A percentile compares a stretch with the other conserved stretches of the same genome.
These are phyloP conservation scores for Idaea biselata DNA, from an alignment of 2,888 invertebrate species.

Conservation along the genomic window DNA sequence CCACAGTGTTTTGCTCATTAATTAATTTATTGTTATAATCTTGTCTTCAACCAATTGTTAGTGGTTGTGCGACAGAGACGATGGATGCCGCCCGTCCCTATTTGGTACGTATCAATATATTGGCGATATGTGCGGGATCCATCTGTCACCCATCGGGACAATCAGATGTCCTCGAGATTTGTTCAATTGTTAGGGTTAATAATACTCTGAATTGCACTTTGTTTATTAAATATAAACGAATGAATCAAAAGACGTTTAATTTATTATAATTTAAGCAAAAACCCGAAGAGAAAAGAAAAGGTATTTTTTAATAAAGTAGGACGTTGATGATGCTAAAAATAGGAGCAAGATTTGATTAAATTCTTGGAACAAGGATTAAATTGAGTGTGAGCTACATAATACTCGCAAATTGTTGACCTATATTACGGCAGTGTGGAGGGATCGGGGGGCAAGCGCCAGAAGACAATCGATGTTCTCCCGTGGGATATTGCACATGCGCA, in stretches of 20 bases:
- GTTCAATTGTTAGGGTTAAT: constrained; percentile 80
- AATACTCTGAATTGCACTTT: constrained; percentile 81
- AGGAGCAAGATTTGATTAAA: constrained; percentile 4
- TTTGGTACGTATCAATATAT: constrained; percentile 27
- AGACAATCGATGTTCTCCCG: constrained; percentile 76
- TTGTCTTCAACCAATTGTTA: constrained; percentile 55
- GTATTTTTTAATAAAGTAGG: neutral
- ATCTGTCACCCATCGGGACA: constrained; percentile 57
- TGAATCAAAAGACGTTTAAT: constrained; percentile 61
- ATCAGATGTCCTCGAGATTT: constrained; percentile 66
- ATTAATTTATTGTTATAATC: constrained; percentile 61
- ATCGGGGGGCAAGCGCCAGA: constrained; percentile 44
- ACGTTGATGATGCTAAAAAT: neutral
- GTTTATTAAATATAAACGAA: constrained; percentile 82
- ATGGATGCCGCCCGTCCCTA: constrained; percentile 46
- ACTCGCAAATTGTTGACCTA: constrained; percentile 63
- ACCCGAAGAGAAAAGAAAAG: neutral
- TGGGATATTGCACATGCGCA: constrained; percentile 77
- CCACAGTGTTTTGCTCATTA: constrained; percentile 57
- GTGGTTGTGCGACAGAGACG: constrained; percentile 62
- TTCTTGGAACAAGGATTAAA: constrained; percentile 20
- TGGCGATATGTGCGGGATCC: constrained; percentile 46
- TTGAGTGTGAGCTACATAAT: constrained; percentile 10
- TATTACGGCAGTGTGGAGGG: constrained; percentile 49
- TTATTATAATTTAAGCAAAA: constrained; percentile 18